Evolutionary conservation across 2,888 invertebrate species (phyloP).

Genomic region (Ennomos erosarius): DNA sequence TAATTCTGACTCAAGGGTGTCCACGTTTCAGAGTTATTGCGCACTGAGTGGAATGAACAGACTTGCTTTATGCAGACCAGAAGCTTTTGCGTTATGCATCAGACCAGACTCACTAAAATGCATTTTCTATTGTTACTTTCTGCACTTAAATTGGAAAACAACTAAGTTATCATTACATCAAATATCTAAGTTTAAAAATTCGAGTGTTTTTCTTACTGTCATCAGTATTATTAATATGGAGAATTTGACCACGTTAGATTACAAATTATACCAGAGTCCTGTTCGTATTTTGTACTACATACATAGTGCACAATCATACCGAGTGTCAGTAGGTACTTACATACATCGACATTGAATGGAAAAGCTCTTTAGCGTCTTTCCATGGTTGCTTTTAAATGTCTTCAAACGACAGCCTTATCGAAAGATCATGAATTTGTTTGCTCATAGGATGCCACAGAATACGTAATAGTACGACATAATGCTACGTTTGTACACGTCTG

Average conservation of each 20-base stretch:
- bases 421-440: conserved; percentile 28
- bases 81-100: no score
- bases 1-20: conserved; percentile 73
- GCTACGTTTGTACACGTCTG: conserved; percentile 28
- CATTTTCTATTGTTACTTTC: no score
- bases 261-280: no score
- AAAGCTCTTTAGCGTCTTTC: conserved; percentile 38
- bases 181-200: no score
- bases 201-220: no score
- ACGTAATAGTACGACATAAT: background rate
- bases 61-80: background rate
- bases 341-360: conserved; percentile 55
- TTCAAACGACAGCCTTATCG: conserved; percentile 25
- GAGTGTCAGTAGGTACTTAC: conserved; percentile 25
- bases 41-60: background rate
- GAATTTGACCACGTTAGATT: no score
- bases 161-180: no score
- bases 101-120: no score
- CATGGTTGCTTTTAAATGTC: conserved; percentile 29
- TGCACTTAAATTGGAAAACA: no score
- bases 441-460: background rate
- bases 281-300: background rate
- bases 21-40: conserved; percentile 35
- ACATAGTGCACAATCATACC: conserved; percentile 21
- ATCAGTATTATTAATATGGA: no score